Conservation (phyloP, 2,888 invertebrate genomes). For the Parnassius mnemosyne region DNA sequence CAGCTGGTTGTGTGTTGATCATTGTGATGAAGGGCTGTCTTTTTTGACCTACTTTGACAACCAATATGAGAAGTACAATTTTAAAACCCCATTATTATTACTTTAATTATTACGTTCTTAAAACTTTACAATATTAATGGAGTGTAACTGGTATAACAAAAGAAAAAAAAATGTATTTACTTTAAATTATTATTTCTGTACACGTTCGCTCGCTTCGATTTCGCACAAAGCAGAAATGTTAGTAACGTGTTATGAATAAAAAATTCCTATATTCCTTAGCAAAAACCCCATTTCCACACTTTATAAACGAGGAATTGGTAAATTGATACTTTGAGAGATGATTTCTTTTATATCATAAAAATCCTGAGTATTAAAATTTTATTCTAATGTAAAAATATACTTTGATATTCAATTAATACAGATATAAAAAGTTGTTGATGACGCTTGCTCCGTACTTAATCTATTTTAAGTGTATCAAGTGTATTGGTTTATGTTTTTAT, state of each 20-base stretch:
- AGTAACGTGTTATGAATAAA: slow-evolving; percentile 57
- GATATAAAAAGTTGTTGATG: too few species aligned
- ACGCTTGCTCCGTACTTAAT: too few species aligned
- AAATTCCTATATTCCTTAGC: slow-evolving; percentile 40
- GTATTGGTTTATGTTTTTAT: too few species aligned
- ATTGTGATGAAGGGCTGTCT: too few species aligned
- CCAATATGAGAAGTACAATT: too few species aligned
- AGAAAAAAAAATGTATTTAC: neutral
- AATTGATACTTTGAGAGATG: slow-evolving; percentile 58
- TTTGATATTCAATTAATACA: too few species aligned
- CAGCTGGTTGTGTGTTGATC: too few species aligned
- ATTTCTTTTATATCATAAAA: slow-evolving; percentile 4
- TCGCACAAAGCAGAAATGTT: slow-evolving; percentile 43
- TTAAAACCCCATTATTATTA: neutral
- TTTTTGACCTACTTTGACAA: too few species aligned
- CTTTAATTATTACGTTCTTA: neutral
- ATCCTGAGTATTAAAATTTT: too few species aligned
- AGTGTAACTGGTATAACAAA: neutral
- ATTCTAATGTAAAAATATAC: too few species aligned
- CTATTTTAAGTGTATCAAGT: too few species aligned
- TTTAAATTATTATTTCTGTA: slow-evolving; percentile 39
- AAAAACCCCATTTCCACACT: slow-evolving; percentile 43
- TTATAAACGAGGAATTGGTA: slow-evolving; percentile 41
- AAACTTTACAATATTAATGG: neutral
- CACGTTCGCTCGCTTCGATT: slow-evolving; percentile 59